Percentiles rank a stretch among this genome's conserved stretches.
Evolutionary conservation across 2,888 invertebrate genomes (phyloP).

Genomic region (Polylopha cassiicola): DNA sequence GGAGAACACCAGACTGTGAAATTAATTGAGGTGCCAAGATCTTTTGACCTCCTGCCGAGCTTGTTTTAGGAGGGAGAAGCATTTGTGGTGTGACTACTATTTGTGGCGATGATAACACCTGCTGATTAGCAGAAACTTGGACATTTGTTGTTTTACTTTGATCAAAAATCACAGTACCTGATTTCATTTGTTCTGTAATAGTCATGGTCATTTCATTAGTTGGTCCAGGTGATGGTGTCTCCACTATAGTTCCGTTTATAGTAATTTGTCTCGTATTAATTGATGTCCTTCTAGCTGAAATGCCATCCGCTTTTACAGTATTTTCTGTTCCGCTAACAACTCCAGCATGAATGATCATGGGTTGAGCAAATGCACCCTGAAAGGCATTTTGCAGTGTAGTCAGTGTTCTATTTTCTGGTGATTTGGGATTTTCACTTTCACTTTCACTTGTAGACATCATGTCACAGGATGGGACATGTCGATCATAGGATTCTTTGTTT

Average conservation of each 20-base stretch:
- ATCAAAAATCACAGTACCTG: conserved; percentile 69
- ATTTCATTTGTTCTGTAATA: conserved; percentile 70
- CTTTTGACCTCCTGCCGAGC: conserved; percentile 56
- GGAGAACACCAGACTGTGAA: conserved; percentile 64
- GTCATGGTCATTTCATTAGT: conserved; percentile 72
- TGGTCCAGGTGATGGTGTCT: conserved; percentile 73
- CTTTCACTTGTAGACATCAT: conserved; percentile 88
- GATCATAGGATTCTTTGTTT: conserved; percentile 87
- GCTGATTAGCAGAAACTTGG: conserved; percentile 67
- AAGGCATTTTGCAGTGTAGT: conserved; percentile 72
- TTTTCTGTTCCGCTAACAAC: conserved; percentile 67
- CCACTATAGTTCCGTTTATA: conserved; percentile 73
- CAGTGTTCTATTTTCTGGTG: conserved; percentile 72
- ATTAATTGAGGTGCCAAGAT: conserved; percentile 65
- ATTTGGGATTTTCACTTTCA: conserved; percentile 83
- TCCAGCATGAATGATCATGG: conserved; percentile 69
- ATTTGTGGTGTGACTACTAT: conserved; percentile 73
- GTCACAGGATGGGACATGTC: conserved; percentile 87
- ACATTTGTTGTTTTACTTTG: conserved; percentile 68
- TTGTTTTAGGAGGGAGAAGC: conserved; percentile 67
- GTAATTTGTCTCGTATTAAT: conserved; percentile 74
- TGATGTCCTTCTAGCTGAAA: conserved; percentile 68
- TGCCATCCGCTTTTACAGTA: conserved; percentile 69
- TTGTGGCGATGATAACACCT: conserved; percentile 68
- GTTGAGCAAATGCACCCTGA: conserved; percentile 70